These are phyloP conservation scores for Galeopsomyia nigrocyanea DNA, from an alignment of 2,888 invertebrate genomes.

Conservation along the genomic window DNA sequence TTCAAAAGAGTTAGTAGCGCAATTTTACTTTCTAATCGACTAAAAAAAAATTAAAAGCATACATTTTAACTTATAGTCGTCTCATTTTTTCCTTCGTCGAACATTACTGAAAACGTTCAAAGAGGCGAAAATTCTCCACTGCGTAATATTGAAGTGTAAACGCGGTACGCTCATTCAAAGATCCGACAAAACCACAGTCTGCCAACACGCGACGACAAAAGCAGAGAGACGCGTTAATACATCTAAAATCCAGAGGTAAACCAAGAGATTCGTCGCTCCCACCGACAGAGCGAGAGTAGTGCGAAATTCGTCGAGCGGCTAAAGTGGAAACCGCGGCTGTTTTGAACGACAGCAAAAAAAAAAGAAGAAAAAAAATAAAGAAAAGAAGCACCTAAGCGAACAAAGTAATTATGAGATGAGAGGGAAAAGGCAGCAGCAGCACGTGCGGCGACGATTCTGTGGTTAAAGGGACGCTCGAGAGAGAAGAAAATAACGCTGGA, in stretches of 20 bases:
- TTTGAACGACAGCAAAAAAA: background rate
- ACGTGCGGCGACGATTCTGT: background rate
- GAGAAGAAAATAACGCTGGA: no score
- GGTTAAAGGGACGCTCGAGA: background rate
- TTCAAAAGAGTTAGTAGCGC: no score
- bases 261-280: background rate
- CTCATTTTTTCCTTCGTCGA: no score
- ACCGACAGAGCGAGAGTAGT: background rate
- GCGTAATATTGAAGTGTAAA: no score
- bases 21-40: no score
- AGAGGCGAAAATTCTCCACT: no score
- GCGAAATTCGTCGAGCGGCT: constrained; percentile 8
- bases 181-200: no score
- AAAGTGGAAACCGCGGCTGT: background rate
- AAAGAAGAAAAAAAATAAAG: background rate
- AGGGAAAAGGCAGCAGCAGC: background rate
- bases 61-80: no score
- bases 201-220: background rate
- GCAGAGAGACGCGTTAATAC: constrained; percentile 3
- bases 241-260: constrained; percentile 20
- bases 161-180: no score
- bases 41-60: no score
- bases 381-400: background rate
- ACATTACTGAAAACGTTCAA: no score
- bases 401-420: constrained; percentile 16